These are phyloP conservation scores for Danio albolineatus DNA, from an alignment of 2,797 vertebrate genomes.

Conservation along the genomic window DNA sequence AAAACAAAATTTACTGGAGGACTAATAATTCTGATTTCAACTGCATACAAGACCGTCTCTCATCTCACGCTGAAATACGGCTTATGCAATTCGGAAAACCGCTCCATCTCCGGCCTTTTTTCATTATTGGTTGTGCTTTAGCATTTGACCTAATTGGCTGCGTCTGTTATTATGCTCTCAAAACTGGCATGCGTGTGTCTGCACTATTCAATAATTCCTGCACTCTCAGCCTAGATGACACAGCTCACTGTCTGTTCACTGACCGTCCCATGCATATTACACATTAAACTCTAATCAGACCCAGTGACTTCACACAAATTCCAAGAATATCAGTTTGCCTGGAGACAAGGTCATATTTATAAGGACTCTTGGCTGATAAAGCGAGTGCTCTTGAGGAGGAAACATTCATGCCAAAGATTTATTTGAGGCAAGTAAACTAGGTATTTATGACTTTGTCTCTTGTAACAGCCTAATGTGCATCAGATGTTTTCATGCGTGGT, in stretches of 20 bases:
- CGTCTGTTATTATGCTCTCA: neutral
- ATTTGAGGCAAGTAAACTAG: neutral
- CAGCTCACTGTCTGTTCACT: neutral
- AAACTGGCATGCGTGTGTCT: conserved; percentile 2
- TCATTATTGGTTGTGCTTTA: conserved; percentile 35
- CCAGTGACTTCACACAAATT: conserved; percentile 12
- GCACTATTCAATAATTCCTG: conserved; percentile 18
- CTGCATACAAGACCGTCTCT: neutral
- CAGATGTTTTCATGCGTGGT: neutral
- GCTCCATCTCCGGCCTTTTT: conserved; percentile 20
- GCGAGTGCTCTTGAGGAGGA: neutral
- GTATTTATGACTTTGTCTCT: neutral
- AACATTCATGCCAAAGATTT: neutral
- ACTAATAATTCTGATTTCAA: too few species aligned
- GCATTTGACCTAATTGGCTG: conserved; percentile 29
- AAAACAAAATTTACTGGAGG: too few species aligned
- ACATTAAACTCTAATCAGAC: conserved; percentile 3
- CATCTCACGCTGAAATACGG: neutral
- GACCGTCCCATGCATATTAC: conserved; percentile 9
- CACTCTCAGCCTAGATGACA: neutral
- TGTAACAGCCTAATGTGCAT: neutral
- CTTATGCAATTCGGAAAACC: conserved; percentile 6
- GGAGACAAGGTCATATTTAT: conserved; percentile 26
- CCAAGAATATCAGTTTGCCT: conserved; percentile 5
- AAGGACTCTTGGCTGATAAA: conserved; percentile 8